These are phyloP conservation scores for Xyliphius kryptos DNA, from an alignment of 2,113 vertebrate species.

Conservation along the genomic window DNA sequence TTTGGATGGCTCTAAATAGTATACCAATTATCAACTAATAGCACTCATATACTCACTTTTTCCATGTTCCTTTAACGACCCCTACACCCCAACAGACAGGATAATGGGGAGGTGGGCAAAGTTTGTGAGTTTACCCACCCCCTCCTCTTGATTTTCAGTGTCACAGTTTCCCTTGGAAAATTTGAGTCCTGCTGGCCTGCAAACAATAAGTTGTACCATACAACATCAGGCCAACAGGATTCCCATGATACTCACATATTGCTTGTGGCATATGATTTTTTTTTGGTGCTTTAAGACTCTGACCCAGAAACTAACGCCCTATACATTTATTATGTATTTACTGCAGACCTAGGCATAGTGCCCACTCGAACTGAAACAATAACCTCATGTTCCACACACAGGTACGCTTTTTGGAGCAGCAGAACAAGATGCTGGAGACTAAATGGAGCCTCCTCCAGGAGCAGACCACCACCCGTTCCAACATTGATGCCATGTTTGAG, in stretches of 20 bases:
- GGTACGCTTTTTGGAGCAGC: too few species aligned
- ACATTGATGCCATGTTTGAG: conserved; percentile 82
- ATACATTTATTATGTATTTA: too few species aligned
- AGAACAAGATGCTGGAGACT: too few species aligned
- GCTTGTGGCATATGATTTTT: conserved; percentile 38
- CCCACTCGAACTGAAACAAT: too few species aligned
- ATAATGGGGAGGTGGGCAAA: conserved; percentile 22
- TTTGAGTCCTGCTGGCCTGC: conserved; percentile 25
- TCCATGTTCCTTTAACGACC: neutral
- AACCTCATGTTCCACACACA: conserved; percentile 34
- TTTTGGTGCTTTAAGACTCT: too few species aligned
- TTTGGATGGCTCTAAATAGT: too few species aligned
- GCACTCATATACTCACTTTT: neutral
- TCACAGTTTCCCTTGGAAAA: conserved; percentile 57
- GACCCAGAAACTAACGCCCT: too few species aligned
- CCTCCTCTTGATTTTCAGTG: too few species aligned
- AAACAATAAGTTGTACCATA: conserved; percentile 30
- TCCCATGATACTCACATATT: conserved; percentile 27
- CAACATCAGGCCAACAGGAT: conserved; percentile 10
- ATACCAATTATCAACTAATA: neutral
- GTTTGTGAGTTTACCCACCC: too few species aligned
- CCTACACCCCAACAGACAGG: neutral
- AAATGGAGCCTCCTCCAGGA: conserved; percentile 88
- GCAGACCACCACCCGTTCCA: conserved; percentile 74
- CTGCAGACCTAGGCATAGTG: too few species aligned